phyloP scores from a whole-genome alignment of 2,888 invertebrate species.

The Drosophila nr. medialis region DNA sequence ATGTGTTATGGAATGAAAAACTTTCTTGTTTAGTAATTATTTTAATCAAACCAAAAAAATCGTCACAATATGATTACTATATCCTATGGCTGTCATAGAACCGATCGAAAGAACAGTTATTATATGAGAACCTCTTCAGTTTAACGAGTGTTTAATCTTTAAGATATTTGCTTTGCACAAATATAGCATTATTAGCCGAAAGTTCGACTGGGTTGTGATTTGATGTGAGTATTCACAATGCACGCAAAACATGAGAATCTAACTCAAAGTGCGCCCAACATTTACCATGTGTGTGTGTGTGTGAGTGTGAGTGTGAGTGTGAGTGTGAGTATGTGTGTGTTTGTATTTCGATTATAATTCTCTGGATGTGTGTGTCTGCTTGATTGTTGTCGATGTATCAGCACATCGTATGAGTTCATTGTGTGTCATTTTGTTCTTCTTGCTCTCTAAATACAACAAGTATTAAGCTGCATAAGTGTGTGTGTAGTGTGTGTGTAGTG shows the following conservation, averaged over 20 bases:
- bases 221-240: conserved; percentile 7
- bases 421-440: conserved; percentile 41
- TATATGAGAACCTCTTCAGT: background rate
- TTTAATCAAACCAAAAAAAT: background rate
- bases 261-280: conserved; percentile 22
- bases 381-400: conserved; percentile 44
- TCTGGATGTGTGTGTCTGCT: conserved; percentile 31
- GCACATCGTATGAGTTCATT: conserved; percentile 55
- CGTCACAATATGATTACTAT: background rate
- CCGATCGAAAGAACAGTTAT: background rate
- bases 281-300: conserved; percentile 23
- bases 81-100: background rate
- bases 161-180: background rate
- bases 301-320: conserved; percentile 9
- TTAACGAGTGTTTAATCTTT: background rate
- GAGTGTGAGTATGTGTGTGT: conserved; percentile 4
- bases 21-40: background rate
- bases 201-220: conserved; percentile 17
- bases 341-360: conserved; percentile 42
- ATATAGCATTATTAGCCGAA: background rate
- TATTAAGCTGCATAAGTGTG: background rate
- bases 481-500: conserved; percentile 17
- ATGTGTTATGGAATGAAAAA: background rate
- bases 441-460: conserved; percentile 10
- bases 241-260: conserved; percentile 15